Percentiles rank a stretch among this genome's conserved stretches.
Evolutionary conservation across 2,797 vertebrate genomes (phyloP).

Genomic region (Enteromius treurensis): DNA sequence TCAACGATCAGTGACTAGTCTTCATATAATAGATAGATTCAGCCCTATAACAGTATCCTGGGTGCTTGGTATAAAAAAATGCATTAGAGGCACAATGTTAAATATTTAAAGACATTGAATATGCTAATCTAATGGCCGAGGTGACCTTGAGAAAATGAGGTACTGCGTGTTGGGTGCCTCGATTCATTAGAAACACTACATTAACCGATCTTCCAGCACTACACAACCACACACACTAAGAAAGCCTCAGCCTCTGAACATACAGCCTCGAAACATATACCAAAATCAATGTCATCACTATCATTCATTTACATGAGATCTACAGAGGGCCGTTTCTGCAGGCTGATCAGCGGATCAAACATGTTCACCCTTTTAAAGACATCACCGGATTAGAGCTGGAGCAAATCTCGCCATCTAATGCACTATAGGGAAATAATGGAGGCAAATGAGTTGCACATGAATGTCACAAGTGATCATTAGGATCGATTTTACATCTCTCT

Average conservation of each 20-base stretch:
- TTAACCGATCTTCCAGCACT: constrained; percentile 80
- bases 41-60: neutral
- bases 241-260: constrained; percentile 26
- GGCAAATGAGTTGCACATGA: constrained; percentile 54
- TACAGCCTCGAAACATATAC: constrained; percentile 14
- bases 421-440: constrained; percentile 51
- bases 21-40: neutral
- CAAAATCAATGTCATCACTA: constrained; percentile 30
- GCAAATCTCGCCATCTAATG: constrained; percentile 51
- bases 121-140: constrained; percentile 73
- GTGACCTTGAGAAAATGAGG: constrained; percentile 78
- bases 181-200: constrained; percentile 83
- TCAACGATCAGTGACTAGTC: neutral
- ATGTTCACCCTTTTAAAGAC: constrained; percentile 40
- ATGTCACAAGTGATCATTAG: constrained; percentile 58
- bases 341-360: constrained; percentile 48
- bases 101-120: constrained; percentile 72
- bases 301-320: constrained; percentile 37
- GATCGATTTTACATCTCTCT: constrained; percentile 58
- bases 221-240: constrained; percentile 66
- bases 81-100: constrained; percentile 67
- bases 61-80: constrained; percentile 23
- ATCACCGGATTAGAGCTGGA: constrained; percentile 49
- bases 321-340: constrained; percentile 13
- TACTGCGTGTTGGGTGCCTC: constrained; percentile 75